Conservation (phyloP, 2,797 vertebrate species). For the Neomorphus geoffroyi region DNA sequence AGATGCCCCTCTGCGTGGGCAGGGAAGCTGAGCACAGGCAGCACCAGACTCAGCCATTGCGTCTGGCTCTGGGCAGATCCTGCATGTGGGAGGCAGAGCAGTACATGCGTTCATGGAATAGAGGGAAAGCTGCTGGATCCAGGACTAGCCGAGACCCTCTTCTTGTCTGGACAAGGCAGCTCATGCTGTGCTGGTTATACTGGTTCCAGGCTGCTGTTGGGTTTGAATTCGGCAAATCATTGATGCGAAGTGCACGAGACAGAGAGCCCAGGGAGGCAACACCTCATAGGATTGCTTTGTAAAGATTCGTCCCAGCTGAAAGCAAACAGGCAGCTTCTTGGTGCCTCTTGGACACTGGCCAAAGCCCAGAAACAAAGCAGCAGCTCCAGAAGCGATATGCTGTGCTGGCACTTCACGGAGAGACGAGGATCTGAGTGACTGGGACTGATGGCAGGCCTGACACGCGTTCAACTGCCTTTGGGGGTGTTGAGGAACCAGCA, state of each 20-base stretch:
- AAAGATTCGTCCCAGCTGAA: not conserved
- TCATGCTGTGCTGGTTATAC: rapidly evolving
- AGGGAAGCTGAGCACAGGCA: not conserved
- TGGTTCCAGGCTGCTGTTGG: not conserved
- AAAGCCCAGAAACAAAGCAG: not conserved
- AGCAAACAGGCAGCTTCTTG: not conserved
- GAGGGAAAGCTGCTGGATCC: not conserved
- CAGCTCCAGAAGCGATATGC: not conserved
- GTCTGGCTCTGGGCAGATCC: not conserved
- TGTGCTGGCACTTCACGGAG: not conserved
- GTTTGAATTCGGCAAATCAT: not conserved
- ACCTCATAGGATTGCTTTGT: not conserved
- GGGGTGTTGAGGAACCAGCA: not conserved
- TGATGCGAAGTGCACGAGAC: not conserved
- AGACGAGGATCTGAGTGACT: not conserved
- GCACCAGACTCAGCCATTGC: rapidly evolving
- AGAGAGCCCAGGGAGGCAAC: not conserved
- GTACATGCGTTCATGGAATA: too few species aligned
- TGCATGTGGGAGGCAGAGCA: not conserved
- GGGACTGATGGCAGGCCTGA: not conserved
- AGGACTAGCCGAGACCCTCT: not conserved
- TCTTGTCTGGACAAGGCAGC: not conserved
- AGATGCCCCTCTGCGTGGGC: not conserved
- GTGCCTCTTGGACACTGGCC: not conserved
- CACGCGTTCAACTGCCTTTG: not conserved